Conservation (phyloP, 2,888 invertebrate genomes). For the Nymphalis polychloros region DNA sequence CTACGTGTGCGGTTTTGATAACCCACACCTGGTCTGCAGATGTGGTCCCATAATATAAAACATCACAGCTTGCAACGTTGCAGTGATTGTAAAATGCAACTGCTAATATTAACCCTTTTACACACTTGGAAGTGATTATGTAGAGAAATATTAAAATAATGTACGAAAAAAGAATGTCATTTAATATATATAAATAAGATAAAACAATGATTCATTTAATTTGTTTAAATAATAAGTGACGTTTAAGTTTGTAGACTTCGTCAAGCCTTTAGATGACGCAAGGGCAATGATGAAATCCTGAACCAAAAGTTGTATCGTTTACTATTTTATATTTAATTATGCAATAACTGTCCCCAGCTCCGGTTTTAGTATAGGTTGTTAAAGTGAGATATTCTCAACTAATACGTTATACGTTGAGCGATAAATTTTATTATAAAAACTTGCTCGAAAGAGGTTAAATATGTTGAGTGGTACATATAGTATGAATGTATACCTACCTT, state of each 20-base stretch:
- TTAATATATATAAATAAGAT: background rate
- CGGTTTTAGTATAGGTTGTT: no score
- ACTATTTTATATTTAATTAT: background rate
- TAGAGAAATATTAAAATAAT: background rate
- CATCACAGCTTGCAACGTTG: constrained; percentile 60
- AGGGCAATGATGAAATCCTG: constrained; percentile 6
- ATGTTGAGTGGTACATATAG: no score
- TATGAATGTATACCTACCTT: background rate
- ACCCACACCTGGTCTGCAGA: constrained; percentile 60
- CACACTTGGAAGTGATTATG: constrained; percentile 2
- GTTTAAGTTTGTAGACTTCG: background rate
- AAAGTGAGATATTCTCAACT: no score
- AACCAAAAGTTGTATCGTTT: background rate
- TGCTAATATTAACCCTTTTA: constrained; percentile 9
- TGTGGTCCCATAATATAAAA: constrained; percentile 51
- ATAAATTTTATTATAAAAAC: no score
- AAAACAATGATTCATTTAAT: background rate
- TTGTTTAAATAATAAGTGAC: background rate
- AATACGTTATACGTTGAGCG: no score
- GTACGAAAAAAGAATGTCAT: background rate
- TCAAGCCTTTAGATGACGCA: constrained; percentile 24
- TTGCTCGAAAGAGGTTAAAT: no score
- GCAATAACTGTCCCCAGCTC: no score
- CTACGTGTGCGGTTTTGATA: constrained; percentile 51
- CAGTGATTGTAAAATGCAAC: constrained; percentile 40